These are phyloP conservation scores for Diphyllodes magnificus DNA, from an alignment of 2,113 vertebrate genomes.

Conservation along the genomic window DNA sequence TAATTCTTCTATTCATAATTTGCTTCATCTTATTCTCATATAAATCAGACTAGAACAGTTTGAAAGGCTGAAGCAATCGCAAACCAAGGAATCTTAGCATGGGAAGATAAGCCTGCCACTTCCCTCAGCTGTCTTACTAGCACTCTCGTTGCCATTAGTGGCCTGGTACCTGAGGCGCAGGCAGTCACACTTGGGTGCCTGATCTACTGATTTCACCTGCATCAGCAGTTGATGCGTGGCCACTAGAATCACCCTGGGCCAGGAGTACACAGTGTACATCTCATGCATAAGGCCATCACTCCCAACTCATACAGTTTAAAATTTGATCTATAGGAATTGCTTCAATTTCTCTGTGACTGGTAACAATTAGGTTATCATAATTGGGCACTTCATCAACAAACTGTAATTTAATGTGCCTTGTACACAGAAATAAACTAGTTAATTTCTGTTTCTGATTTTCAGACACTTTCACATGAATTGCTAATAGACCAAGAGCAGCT, in stretches of 20 bases:
- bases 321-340: not conserved
- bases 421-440: not conserved
- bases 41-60: not conserved
- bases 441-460: not conserved
- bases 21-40: not conserved
- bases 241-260: not conserved
- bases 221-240: not conserved
- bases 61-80: not conserved
- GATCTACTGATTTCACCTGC: not conserved
- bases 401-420: not conserved
- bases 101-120: not conserved
- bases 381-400: not conserved
- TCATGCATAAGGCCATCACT: not conserved
- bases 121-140: not conserved
- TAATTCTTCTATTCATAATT: not conserved
- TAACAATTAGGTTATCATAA: not conserved
- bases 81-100: not conserved
- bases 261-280: not conserved
- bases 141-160: not conserved
- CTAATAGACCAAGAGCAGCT: not conserved
- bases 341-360: not conserved
- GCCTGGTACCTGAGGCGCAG: not conserved
- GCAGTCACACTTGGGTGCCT: not conserved
- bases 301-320: not conserved
- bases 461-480: not conserved